Percentiles rank a stretch among this genome's conserved stretches.
Conservation (phyloP, 2,888 invertebrate genomes). For the Drosophila atripex region DNA sequence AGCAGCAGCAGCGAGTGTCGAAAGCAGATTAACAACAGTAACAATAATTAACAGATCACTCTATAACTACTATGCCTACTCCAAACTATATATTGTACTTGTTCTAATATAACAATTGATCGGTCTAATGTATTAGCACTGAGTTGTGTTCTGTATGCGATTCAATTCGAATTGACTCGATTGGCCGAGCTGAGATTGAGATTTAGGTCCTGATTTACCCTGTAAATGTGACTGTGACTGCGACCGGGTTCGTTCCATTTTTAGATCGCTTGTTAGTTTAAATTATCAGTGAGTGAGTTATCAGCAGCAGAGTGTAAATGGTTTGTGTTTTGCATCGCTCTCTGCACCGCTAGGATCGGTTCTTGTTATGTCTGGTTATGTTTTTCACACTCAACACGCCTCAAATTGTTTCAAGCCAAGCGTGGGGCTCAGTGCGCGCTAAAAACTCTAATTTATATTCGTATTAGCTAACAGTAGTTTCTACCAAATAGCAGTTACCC, state of each 20-base stretch:
- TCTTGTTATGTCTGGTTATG: conserved; percentile 46
- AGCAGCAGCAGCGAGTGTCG: conserved; percentile 41
- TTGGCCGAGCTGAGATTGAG: conserved; percentile 55
- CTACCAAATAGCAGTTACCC: conserved; percentile 49
- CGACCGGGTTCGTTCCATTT: conserved; percentile 44
- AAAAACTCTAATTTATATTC: conserved; percentile 50
- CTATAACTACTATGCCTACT: conserved; percentile 46
- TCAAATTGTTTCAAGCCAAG: conserved; percentile 44
- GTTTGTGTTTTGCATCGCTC: conserved; percentile 42
- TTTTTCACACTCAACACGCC: conserved; percentile 38
- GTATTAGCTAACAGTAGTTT: conserved; percentile 38
- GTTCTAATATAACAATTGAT: conserved; percentile 35
- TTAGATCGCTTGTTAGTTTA: conserved; percentile 52
- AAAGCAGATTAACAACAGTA: conserved; percentile 62
- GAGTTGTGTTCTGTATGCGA: conserved; percentile 57
- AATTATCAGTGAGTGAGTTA: conserved; percentile 42
- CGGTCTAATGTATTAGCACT: conserved; percentile 65
- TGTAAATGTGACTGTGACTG: conserved; percentile 24
- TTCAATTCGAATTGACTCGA: conserved; percentile 44
- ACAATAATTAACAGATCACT: conserved; percentile 60
- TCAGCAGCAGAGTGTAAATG: conserved; percentile 52
- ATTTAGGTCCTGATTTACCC: conserved; percentile 34
- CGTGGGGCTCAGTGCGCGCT: conserved; percentile 54
- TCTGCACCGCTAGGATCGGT: conserved; percentile 18
- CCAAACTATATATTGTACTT: conserved; percentile 37